Conservation (phyloP, 1,140 invertebrate genomes). For the Lordiphosa clarofinis region DNA sequence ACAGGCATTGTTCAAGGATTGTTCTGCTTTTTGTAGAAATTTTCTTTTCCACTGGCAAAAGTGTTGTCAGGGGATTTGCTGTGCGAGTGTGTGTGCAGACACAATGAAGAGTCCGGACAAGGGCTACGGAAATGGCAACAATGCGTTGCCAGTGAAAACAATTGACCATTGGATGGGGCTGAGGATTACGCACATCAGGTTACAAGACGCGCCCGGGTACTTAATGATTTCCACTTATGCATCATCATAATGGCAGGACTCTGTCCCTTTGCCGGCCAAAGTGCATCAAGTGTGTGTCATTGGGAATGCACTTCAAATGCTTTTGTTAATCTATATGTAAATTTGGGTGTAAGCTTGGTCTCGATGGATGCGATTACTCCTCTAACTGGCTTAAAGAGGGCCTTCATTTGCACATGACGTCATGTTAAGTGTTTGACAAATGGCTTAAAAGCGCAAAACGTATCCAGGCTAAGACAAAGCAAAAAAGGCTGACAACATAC, state of each 20-base stretch:
- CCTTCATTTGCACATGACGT: constrained; percentile 51
- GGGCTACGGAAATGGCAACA: constrained; percentile 62
- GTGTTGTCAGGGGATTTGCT: constrained; percentile 68
- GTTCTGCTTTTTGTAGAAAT: constrained; percentile 58
- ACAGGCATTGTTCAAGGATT: constrained; percentile 71
- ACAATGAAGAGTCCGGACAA: constrained; percentile 42
- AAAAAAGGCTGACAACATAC: constrained; percentile 66
- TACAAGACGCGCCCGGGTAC: constrained; percentile 65
- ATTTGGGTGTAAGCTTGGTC: constrained; percentile 34
- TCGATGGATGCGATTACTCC: not conserved
- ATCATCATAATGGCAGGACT: constrained; percentile 47
- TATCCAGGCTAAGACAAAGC: constrained; percentile 39
- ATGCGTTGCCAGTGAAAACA: constrained; percentile 56
- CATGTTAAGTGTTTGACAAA: constrained; percentile 70
- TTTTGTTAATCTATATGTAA: constrained; percentile 74
- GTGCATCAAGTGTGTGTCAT: constrained; percentile 47
- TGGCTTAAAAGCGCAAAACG: constrained; percentile 50
- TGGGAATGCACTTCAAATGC: constrained; percentile 15
- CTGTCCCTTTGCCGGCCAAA: constrained; percentile 23
- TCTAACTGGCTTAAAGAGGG: not conserved
- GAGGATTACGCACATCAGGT: constrained; percentile 68
- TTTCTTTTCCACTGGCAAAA: constrained; percentile 60
- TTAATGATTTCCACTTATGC: constrained; percentile 74
- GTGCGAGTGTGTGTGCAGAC: constrained; percentile 24
- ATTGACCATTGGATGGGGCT: constrained; percentile 40